Evolutionary conservation across 2,888 invertebrate genomes (phyloP).

Genomic region (Dascillus cervinus): DNA sequence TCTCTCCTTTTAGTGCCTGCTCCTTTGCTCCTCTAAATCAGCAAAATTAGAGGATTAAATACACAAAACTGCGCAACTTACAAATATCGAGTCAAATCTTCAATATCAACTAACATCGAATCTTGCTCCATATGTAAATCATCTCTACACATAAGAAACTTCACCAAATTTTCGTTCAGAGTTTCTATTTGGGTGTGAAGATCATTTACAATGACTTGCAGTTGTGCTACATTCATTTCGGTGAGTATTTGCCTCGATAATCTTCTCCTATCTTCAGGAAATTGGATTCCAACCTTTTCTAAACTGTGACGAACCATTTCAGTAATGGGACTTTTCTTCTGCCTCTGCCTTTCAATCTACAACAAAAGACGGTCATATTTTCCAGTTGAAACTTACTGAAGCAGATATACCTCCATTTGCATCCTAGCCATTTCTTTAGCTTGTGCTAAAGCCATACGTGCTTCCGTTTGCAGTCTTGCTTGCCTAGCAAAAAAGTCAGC

Average conservation of each 20-base stretch:
- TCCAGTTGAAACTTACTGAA: no score
- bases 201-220: conserved; percentile 92
- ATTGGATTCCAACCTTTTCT: conserved; percentile 74
- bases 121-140: conserved; percentile 97
- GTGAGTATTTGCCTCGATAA: conserved; percentile 79
- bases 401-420: conserved; percentile 78
- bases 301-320: conserved; percentile 77
- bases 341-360: conserved; percentile 56
- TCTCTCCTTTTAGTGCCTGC: conserved; percentile 43
- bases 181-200: conserved; percentile 89
- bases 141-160: conserved; percentile 84
- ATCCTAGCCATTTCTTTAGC: conserved; percentile 87
- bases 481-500: conserved; percentile 76
- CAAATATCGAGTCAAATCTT: conserved; percentile 87
- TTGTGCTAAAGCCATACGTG: conserved; percentile 78
- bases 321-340: conserved; percentile 73
- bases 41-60: not conserved
- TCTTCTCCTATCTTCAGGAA: conserved; percentile 74
- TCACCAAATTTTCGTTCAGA: conserved; percentile 84
- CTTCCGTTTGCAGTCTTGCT: conserved; percentile 78
- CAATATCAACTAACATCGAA: conserved; percentile 94
- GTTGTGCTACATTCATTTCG: conserved; percentile 88
- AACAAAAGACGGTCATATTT: conserved; percentile 14
- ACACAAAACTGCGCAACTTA: conserved; percentile 45
- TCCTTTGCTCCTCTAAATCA: conserved; percentile 45